These are phyloP conservation scores for Aegithalos caudatus DNA, from an alignment of 2,113 vertebrate genomes.

Conservation along the genomic window DNA sequence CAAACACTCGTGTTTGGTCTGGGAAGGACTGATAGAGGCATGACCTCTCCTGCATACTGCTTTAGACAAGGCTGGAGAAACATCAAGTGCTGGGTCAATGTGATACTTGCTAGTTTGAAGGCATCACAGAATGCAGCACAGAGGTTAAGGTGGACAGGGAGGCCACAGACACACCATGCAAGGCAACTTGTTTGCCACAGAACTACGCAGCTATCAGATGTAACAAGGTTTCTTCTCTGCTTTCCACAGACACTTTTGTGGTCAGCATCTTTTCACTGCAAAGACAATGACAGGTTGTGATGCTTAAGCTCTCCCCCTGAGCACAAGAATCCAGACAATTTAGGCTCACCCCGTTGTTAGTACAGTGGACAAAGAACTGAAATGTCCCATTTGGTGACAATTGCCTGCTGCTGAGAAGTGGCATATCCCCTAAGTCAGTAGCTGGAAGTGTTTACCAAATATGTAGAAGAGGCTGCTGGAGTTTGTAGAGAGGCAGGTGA, in stretches of 20 bases:
- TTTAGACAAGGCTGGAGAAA: neutral
- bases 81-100: neutral
- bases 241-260: neutral
- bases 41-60: neutral
- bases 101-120: neutral
- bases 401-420: neutral
- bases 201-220: neutral
- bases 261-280: neutral
- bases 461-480: neutral
- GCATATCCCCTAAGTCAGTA: neutral
- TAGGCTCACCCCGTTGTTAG: neutral
- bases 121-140: neutral
- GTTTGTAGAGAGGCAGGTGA: neutral
- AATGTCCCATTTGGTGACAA: neutral
- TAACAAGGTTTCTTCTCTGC: neutral
- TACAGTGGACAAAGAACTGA: neutral
- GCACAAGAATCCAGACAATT: neutral
- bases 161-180: neutral
- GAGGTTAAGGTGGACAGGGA: neutral
- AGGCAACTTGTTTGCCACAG: neutral
- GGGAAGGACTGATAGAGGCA: neutral
- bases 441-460: neutral
- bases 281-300: neutral
- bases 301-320: neutral
- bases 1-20: neutral